Evolutionary conservation across 1,140 invertebrate species (phyloP).

Genomic region (Drosophila teissieri): DNA sequence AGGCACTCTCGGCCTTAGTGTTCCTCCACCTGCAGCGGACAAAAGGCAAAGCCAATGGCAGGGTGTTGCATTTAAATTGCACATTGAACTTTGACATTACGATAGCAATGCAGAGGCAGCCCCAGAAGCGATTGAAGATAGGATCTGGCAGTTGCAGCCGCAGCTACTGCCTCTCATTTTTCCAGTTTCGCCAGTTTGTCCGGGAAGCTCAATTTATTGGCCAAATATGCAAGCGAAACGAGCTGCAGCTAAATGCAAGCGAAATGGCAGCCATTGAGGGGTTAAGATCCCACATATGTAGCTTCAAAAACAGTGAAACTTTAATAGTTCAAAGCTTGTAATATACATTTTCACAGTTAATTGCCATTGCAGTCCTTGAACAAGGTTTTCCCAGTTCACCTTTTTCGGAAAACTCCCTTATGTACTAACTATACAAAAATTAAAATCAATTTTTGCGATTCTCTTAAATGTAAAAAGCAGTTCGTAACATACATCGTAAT

Average conservation of each 20-base stretch:
- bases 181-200: constrained; percentile 16
- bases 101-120: constrained; percentile 31
- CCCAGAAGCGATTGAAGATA: constrained; percentile 39
- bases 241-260: constrained; percentile 67
- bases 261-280: constrained; percentile 42
- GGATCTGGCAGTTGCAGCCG: constrained; percentile 36
- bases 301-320: not conserved
- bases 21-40: constrained; percentile 49
- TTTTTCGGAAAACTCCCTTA: too few relatives aligned
- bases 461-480: too few relatives aligned
- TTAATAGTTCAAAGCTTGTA: not conserved
- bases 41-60: constrained; percentile 46
- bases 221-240: constrained; percentile 73
- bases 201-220: constrained; percentile 65
- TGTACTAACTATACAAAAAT: too few relatives aligned
- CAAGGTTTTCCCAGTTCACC: too few relatives aligned
- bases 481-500: too few relatives aligned
- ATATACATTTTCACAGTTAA: too few relatives aligned
- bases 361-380: too few relatives aligned
- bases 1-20: constrained; percentile 5
- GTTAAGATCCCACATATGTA: constrained; percentile 31
- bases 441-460: too few relatives aligned
- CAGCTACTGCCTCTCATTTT: constrained; percentile 15
- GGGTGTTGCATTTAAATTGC: constrained; percentile 79
- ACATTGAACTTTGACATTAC: constrained; percentile 81